Percentiles rank a stretch among this genome's conserved stretches.
Conservation (phyloP, 1,140 invertebrate species). For the Lanistes nyassanus region DNA sequence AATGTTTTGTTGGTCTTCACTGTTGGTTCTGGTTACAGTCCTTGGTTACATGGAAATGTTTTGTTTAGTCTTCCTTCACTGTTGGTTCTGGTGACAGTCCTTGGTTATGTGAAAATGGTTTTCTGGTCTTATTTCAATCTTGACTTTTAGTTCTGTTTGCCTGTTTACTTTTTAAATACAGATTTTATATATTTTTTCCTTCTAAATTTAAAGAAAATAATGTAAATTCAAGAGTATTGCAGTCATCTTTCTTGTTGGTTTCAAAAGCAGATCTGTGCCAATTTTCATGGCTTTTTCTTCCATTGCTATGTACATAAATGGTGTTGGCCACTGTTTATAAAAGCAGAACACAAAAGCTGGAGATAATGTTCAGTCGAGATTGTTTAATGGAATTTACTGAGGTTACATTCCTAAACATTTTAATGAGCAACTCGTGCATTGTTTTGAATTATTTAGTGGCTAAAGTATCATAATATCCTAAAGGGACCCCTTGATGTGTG, state of each 20-base stretch:
- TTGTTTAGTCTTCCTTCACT: neutral
- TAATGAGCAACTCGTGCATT: too few relatives aligned
- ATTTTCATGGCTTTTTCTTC: too few relatives aligned
- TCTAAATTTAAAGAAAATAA: neutral
- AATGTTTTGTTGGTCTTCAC: neutral
- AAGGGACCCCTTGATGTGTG: too few relatives aligned
- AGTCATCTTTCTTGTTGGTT: neutral
- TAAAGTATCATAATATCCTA: too few relatives aligned
- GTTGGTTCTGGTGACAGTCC: neutral
- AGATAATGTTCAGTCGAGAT: too few relatives aligned
- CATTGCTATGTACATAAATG: too few relatives aligned
- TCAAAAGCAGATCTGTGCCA: neutral
- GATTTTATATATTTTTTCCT: constrained; percentile 1
- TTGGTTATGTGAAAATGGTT: neutral
- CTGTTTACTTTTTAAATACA: neutral
- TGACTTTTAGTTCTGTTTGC: neutral
- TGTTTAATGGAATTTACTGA: too few relatives aligned
- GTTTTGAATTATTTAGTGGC: too few relatives aligned
- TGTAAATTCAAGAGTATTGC: neutral
- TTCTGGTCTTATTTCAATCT: neutral
- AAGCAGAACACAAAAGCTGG: too few relatives aligned
- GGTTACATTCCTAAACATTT: too few relatives aligned
- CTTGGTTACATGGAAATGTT: neutral
- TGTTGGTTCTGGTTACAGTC: neutral
- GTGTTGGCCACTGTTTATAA: too few relatives aligned